phyloP scores from a whole-genome alignment of 2,888 invertebrate species.

The Tigriopus californicus region DNA sequence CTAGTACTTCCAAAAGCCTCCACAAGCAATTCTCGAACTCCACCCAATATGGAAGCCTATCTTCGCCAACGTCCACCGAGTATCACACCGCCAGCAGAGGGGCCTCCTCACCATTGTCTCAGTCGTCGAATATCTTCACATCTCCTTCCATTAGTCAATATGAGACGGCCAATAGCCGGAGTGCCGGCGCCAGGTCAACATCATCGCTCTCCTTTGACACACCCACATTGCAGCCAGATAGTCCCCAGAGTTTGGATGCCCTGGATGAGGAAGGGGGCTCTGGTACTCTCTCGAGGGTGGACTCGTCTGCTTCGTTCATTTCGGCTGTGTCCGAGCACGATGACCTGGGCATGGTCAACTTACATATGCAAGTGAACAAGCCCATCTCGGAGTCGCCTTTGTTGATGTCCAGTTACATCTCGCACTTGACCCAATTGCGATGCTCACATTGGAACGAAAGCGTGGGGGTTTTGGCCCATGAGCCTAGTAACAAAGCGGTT shows the following conservation, averaged over 20 bases:
- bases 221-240: slow-evolving; percentile 12
- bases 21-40: neutral
- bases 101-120: neutral
- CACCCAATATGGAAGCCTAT: neutral
- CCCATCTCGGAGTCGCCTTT: slow-evolving; percentile 84
- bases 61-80: slow-evolving; percentile 5
- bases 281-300: slow-evolving; percentile 21
- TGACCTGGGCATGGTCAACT: slow-evolving; percentile 71
- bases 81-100: slow-evolving; percentile 3
- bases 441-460: slow-evolving; percentile 37
- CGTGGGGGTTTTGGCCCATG: neutral
- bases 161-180: neutral
- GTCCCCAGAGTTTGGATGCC: slow-evolving; percentile 11
- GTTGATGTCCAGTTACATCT: slow-evolving; percentile 81
- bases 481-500: slow-evolving; percentile 6
- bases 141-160: neutral
- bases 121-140: neutral
- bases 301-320: slow-evolving; percentile 33
- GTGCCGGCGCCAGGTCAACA: neutral
- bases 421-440: slow-evolving; percentile 61
- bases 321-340: slow-evolving; percentile 84
- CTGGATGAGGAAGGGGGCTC: slow-evolving; percentile 6
- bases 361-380: slow-evolving; percentile 79
- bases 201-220: slow-evolving; percentile 15
- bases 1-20: neutral